phyloP scores from a whole-genome alignment of 2,888 invertebrate species.

The Palloptera scutellata region DNA sequence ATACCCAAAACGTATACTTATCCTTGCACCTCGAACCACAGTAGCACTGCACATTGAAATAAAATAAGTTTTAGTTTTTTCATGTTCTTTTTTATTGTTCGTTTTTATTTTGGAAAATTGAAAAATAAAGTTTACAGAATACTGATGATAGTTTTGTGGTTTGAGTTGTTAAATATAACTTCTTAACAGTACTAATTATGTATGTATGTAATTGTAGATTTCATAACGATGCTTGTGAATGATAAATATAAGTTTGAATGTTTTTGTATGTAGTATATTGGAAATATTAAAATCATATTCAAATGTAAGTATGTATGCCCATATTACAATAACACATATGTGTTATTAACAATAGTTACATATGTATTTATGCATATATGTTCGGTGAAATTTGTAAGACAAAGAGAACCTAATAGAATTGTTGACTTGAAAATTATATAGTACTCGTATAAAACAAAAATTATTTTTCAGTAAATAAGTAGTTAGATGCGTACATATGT shows the following conservation, averaged over 20 bases:
- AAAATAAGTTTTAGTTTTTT: not conserved
- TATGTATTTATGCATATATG: not conserved
- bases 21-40: too few relatives aligned
- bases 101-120: not conserved
- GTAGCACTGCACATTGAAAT: too few relatives aligned
- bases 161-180: too few relatives aligned
- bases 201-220: too few relatives aligned
- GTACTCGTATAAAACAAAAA: not conserved
- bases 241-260: not conserved
- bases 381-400: not conserved
- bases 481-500: not conserved
- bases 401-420: too few relatives aligned
- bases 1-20: too few relatives aligned
- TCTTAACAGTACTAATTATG: not conserved
- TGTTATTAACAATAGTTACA: not conserved
- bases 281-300: not conserved
- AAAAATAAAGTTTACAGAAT: slow-evolving; percentile 10
- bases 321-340: not conserved
- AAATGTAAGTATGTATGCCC: too few relatives aligned
- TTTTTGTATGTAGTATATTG: slow-evolving; percentile 1
- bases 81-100: not conserved
- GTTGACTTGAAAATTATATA: too few relatives aligned
- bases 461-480: not conserved
- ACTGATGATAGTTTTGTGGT: slow-evolving; percentile 7
- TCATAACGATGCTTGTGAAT: not conserved